A percentile compares a stretch with the other conserved stretches of the same genome.
Conservation (phyloP, 2,113 vertebrate genomes). For the Menura novaehollandiae region DNA sequence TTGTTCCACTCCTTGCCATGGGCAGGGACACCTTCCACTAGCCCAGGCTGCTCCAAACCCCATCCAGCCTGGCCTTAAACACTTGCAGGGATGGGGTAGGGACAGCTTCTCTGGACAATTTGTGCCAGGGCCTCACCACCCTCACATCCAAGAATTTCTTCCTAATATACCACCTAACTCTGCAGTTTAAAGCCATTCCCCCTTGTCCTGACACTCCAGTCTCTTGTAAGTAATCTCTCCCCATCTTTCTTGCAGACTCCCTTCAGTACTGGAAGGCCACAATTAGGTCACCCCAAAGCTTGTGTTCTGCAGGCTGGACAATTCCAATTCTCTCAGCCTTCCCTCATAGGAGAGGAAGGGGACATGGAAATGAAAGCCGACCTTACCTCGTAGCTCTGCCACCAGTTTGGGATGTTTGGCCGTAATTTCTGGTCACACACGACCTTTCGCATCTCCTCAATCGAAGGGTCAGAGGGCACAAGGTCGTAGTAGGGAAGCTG, state of each 20-base stretch:
- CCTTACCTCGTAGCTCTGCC: conserved; percentile 96
- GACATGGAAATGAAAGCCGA: not conserved
- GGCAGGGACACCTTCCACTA: not conserved
- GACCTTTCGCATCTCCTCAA: conserved; percentile 98
- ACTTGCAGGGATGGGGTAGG: not conserved
- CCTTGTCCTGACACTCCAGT: no score
- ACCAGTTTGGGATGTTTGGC: conserved; percentile 97
- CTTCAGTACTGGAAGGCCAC: not conserved
- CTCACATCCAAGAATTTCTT: not conserved
- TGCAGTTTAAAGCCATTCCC: not conserved
- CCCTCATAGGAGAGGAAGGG: not conserved
- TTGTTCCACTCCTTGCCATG: not conserved
- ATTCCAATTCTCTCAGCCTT: not conserved
- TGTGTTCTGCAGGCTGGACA: not conserved
- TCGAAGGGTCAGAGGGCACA: conserved; percentile 96
- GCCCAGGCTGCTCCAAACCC: not conserved
- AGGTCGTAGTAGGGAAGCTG: conserved; percentile 97
- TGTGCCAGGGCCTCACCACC: not conserved
- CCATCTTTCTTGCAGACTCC: not conserved
- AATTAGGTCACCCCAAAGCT: not conserved
- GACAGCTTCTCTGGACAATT: not conserved
- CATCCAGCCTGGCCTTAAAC: rapidly evolving
- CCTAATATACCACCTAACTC: not conserved
- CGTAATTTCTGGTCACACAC: conserved; percentile 97
- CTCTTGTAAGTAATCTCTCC: not conserved